A percentile compares a stretch with the other conserved stretches of the same genome.
These are phyloP conservation scores for Ploceus nigricollis DNA, from an alignment of 2,113 vertebrate genomes.

Conservation along the genomic window DNA sequence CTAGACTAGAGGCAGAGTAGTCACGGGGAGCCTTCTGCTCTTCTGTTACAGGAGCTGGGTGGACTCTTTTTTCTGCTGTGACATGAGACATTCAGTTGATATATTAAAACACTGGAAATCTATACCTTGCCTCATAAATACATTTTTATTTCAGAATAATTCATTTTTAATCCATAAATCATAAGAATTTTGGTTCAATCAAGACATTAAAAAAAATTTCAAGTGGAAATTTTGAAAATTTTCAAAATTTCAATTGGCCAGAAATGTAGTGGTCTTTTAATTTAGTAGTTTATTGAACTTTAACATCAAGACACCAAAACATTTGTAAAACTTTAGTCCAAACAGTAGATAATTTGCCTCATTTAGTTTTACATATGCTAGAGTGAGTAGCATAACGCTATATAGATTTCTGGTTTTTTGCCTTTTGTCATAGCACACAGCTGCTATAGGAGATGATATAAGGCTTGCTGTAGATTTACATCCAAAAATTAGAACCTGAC, in stretches of 20 bases:
- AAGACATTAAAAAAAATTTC: neutral
- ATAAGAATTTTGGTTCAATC: neutral
- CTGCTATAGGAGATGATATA: neutral
- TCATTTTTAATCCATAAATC: neutral
- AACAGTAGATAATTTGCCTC: neutral
- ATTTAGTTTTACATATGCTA: neutral
- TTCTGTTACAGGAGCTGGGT: neutral
- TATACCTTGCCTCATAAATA: neutral
- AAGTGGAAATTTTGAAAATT: too few species aligned
- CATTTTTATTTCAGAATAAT: neutral
- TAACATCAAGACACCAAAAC: neutral
- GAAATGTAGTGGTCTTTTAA: neutral
- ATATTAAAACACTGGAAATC: neutral
- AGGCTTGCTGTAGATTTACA: neutral
- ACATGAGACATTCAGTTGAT: neutral
- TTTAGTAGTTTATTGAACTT: neutral
- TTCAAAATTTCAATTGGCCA: too few species aligned
- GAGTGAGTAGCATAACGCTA: neutral
- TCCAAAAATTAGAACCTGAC: neutral
- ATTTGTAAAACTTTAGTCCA: neutral
- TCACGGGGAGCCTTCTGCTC: neutral
- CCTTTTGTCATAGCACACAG: neutral
- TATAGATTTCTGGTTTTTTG: fast-evolving
- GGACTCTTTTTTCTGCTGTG: neutral
- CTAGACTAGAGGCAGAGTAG: neutral